Evolutionary conservation across 2,797 vertebrate genomes (phyloP), one percentile per base, ranked within the genome.

Genomic region (Xiphorhynchus erythropygius): DNA sequence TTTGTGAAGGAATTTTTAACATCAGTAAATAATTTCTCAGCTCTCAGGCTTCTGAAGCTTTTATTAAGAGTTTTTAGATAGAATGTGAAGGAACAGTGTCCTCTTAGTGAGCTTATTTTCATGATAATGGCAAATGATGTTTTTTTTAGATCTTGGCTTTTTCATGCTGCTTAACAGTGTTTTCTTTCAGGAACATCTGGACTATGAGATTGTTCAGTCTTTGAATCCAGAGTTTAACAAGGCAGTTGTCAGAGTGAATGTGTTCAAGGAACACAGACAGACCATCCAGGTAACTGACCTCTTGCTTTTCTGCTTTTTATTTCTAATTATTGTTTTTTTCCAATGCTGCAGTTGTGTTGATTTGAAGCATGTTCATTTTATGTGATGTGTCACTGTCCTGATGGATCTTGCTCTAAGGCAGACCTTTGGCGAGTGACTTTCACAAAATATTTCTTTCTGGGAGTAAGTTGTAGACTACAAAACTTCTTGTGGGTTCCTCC

Each of bases 161-260:
- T 65, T 92, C 41, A 11, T 30, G 3, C 62, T 65, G 8, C 91
- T 89, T 84, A 64, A 35, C 50, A 55, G 28, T 92, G 9, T 80
- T 71, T 23, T 78, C 30, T 79, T 44, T 56, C 84, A 99, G 99
- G 99, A 99, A 84, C 99, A 99, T 91, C 97, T 99, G 33, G 99
- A 99, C 97, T 99, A 99, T 88, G 99, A 99, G 97, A 99, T 99
- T 52, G 98, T 99, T 94, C 99, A 99, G 97, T 99, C 99, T 35
- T 96, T 99, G 91, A 99, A 99, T 87, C 99, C 99, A 0, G 99
- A 99, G 93, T 99, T 99, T 96, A 99, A 99, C 98, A 99, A 99
- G 97, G 99, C 99, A 3, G 99, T 99, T 77, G 99, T 99, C 85
- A 98, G 99, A 65, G 99, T 99, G 76, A 99, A 99, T 37, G 98